Evolutionary conservation across 2,797 vertebrate species (phyloP), one percentile per base, ranked within the genome.

Genomic region (Notoglanidium macrostoma): DNA sequence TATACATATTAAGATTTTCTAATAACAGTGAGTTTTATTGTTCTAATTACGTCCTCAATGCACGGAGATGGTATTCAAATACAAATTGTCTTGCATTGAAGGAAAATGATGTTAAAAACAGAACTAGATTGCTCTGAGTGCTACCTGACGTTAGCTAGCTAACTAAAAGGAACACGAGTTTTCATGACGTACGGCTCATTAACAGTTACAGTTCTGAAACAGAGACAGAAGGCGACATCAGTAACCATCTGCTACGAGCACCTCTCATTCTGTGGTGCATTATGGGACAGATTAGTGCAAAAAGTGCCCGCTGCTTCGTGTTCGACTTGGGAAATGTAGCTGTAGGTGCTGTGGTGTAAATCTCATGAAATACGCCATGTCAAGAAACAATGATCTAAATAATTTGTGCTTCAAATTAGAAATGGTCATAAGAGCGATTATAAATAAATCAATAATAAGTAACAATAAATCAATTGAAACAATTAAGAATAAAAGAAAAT

Each of bases 161-260:
- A 46, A n/a, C 59, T 17, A 17, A 82, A 67, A 82, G 44, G 40
- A 82, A 65, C 26, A 29, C 40, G 21, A 32, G 29, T 23, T 23
- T 68, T 68, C 17, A 21, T 68, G 19, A 83, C 12, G 81, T 32
- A 70, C 29, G 55, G 19, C 59, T 32, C 15, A 83, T 68, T 68
- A 82, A 82, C 80, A 82, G 17, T 70, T 40, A 54, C 46, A 70
- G 65, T 26, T 83, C 65, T 7, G 65, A 83, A 46, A 55, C 4
- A n/a, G n/a, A 70, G 81, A 83, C 81, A 83, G 81, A 83, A 70
- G 81, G 63, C 49, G 29, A 83, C 63, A 68, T 68, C 81, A 83
- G 19, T 54, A 70, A 70, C 81, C 80, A 83, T 83, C 80, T 83
- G 80, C 80, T 67, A 67, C 61, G 29, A 32, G 80, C 80, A 83